Evolutionary conservation across 1,140 invertebrate species (phyloP), one percentile per base, ranked within the genome.

Genomic region (Caenorhabditis latens): DNA sequence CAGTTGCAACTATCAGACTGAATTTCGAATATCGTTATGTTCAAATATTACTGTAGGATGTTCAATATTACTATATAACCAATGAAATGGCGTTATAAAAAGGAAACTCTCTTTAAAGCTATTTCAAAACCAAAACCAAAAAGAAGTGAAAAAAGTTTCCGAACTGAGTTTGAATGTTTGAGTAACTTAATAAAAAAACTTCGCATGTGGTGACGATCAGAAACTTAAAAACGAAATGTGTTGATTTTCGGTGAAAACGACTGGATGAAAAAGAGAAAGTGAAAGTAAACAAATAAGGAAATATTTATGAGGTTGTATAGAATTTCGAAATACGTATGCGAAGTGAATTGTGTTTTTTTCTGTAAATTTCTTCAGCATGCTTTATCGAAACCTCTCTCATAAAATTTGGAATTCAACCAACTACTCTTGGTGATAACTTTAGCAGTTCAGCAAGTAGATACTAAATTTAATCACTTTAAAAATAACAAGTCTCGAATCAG

Each of bases 211-310:
- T 16, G 50, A 53, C 50, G 16, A 53, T 53, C 16, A 11, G 11
- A 40, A 63, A 40, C 9, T 24, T 16, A n/a, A 8, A 58, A 58
- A 19, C 19, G n/a, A 24, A 63, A 63, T 40, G 13, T 63, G 61
- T 63, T 63, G 61, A 24, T 40, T 63, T 32, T 63, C 61, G 61
- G 61, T 63, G 61, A 21, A 13, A 13, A 5, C 16, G 46, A 43
- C 19, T 5, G 11, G 65, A 71, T 7, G 19, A 46, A 32, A 24
- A 14, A n/a, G 4, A 14, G 21, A 67, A 43, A 67, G 42, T 67
- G 65, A 43, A 19, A 46, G 65, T 46, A 71, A 71, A 71, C 65
- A 71, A 71, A 71, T 71, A 71, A 71, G 40, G 65, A 71, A 71
- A 43, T 71, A 71, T 71, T 43, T 71, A 71, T 71, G 65, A 71